Conservation (phyloP, 2,888 invertebrate genomes). For the Harpagoxenus sublaevis region DNA sequence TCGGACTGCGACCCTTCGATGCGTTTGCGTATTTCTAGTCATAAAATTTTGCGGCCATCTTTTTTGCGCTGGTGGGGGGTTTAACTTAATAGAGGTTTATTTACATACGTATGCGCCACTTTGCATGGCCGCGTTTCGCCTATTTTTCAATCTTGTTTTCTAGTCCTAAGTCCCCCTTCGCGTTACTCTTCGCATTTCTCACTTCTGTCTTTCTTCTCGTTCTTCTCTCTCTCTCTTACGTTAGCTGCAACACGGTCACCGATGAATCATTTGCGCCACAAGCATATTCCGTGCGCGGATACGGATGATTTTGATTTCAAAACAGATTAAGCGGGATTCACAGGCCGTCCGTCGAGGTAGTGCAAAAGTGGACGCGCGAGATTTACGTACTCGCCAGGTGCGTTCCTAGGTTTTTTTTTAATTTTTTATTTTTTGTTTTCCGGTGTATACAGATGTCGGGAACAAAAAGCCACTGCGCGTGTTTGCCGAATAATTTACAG, state of each 20-base stretch:
- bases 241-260: slow-evolving; percentile 5
- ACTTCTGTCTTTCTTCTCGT: not conserved
- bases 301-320: slow-evolving; percentile 46
- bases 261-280: slow-evolving; percentile 17
- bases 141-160: slow-evolving; percentile 53
- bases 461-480: slow-evolving; percentile 56
- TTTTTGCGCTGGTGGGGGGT: too few species aligned
- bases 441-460: slow-evolving; percentile 38
- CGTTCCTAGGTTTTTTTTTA: slow-evolving; percentile 21
- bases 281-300: slow-evolving; percentile 18
- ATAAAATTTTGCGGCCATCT: too few species aligned
- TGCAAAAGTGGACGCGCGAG: slow-evolving; percentile 49
- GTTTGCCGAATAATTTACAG: slow-evolving; percentile 71
- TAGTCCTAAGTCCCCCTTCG: slow-evolving; percentile 58
- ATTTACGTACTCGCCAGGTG: slow-evolving; percentile 55
- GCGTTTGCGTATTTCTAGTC: not conserved
- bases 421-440: slow-evolving; percentile 8
- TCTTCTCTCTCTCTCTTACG: too few species aligned
- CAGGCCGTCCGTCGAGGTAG: slow-evolving; percentile 29
- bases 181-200: slow-evolving; percentile 26
- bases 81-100: not conserved
- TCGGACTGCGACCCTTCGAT: slow-evolving; percentile 24
- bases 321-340: slow-evolving; percentile 50
- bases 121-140: not conserved
- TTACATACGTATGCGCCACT: slow-evolving; percentile 35